Evolutionary conservation across 2,113 vertebrate genomes (phyloP).

Genomic region (Myocastor coypus): DNA sequence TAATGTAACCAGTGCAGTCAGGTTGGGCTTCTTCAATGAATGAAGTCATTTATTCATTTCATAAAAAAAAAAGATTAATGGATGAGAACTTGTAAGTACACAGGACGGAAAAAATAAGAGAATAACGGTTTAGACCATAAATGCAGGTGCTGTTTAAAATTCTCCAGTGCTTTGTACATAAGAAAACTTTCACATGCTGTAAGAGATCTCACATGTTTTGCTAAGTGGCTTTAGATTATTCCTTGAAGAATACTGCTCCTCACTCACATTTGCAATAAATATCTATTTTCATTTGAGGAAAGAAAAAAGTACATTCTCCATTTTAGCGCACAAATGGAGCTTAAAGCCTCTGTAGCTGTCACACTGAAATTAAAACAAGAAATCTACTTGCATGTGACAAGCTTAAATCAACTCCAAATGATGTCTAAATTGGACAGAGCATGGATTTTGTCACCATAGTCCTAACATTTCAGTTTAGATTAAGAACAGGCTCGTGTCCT

Average conservation of each 20-base stretch:
- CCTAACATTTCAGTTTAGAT: slow-evolving; percentile 72
- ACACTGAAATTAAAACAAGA: slow-evolving; percentile 44
- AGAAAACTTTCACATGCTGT: slow-evolving; percentile 51
- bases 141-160: slow-evolving; percentile 69
- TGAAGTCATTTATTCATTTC: slow-evolving; percentile 76
- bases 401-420: slow-evolving; percentile 66
- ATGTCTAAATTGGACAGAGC: slow-evolving; percentile 63
- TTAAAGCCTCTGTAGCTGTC: slow-evolving; percentile 52
- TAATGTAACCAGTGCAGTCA: slow-evolving; percentile 21
- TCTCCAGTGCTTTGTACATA: slow-evolving; percentile 62
- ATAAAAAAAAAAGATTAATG: slow-evolving; percentile 78
- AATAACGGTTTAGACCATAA: slow-evolving; percentile 66
- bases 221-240: slow-evolving; percentile 64
- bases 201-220: slow-evolving; percentile 64
- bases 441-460: background rate
- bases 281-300: slow-evolving; percentile 13
- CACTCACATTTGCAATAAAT: slow-evolving; percentile 36
- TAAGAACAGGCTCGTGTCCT: slow-evolving; percentile 65
- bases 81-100: slow-evolving; percentile 71
- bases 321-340: slow-evolving; percentile 28
- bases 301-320: slow-evolving; percentile 40
- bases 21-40: slow-evolving; percentile 69
- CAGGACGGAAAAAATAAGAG: slow-evolving; percentile 69
- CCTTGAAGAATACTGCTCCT: slow-evolving; percentile 63
- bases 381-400: slow-evolving; percentile 62